Conservation (phyloP, 1,140 invertebrate species). For the Zeugodacus cucurbitae region DNA sequence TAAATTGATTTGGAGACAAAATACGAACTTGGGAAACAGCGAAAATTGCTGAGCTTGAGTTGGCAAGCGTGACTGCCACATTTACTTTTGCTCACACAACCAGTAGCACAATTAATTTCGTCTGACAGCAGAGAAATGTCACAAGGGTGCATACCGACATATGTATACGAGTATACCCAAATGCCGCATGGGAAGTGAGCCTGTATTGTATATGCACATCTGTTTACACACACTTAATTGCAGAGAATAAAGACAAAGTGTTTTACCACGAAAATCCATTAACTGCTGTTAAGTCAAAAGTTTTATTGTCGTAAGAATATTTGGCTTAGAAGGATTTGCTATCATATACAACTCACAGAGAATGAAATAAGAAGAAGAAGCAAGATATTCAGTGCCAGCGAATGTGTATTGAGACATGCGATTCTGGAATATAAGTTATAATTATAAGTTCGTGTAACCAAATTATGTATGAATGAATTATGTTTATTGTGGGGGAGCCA, state of each 20-base stretch:
- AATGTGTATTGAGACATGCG: too few relatives aligned
- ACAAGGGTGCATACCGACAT: neutral
- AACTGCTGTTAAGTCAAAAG: constrained; percentile 11
- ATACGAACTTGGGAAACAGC: neutral
- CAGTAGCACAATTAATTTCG: neutral
- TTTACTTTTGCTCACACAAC: neutral
- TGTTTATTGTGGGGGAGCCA: too few relatives aligned
- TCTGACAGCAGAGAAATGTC: neutral
- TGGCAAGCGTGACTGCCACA: neutral
- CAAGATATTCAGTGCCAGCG: too few relatives aligned
- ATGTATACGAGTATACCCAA: too few relatives aligned
- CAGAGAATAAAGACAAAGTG: neutral
- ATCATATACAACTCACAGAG: too few relatives aligned
- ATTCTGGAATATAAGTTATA: too few relatives aligned
- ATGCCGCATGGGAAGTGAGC: too few relatives aligned
- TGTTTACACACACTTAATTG: neutral
- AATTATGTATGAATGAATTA: too few relatives aligned
- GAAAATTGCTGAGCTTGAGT: neutral
- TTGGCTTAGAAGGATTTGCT: neutral
- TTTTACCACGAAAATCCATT: constrained; percentile 19
- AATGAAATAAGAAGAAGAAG: too few relatives aligned
- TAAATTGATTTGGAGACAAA: too few relatives aligned
- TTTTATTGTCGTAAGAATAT: neutral
- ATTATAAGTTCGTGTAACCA: too few relatives aligned
- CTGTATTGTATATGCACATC: too few relatives aligned